Evolutionary conservation across 2,888 invertebrate species (phyloP).

Genomic region (Parochlus steinenii): DNA sequence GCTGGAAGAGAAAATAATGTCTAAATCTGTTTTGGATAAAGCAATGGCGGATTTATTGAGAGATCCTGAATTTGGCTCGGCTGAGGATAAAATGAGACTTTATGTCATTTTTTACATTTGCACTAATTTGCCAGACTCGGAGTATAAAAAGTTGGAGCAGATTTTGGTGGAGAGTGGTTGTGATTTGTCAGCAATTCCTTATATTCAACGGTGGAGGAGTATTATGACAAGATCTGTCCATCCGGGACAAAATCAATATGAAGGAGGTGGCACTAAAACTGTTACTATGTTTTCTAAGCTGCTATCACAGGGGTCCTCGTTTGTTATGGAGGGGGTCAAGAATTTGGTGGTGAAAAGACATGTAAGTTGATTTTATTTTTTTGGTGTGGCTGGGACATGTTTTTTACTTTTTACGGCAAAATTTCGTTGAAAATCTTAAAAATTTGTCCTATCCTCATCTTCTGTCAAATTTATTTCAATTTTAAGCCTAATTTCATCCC

Average conservation of each 20-base stretch:
- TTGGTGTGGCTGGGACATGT: background rate
- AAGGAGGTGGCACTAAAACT: constrained; percentile 87
- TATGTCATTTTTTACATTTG: constrained; percentile 89
- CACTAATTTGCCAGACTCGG: constrained; percentile 61
- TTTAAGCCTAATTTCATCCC: constrained; percentile 12
- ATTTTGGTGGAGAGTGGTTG: constrained; percentile 66
- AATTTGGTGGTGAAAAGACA: constrained; percentile 97
- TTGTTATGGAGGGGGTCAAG: constrained; percentile 99
- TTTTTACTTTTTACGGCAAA: too few relatives aligned
- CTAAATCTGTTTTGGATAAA: constrained; percentile 64
- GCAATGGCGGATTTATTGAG: constrained; percentile 73
- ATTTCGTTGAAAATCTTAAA: background rate
- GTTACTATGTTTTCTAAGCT: constrained; percentile 97
- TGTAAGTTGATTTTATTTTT: constrained; percentile 37
- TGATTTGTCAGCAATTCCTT: constrained; percentile 70
- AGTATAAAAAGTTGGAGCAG: constrained; percentile 69
- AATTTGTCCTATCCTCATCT: background rate
- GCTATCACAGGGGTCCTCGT: constrained; percentile 90
- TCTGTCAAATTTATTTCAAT: background rate
- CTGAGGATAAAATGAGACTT: constrained; percentile 83
- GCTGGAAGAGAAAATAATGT: constrained; percentile 95
- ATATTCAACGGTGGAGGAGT: constrained; percentile 72
- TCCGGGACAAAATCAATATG: constrained; percentile 61
- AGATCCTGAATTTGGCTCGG: constrained; percentile 72
- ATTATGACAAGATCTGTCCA: constrained; percentile 26